Evolutionary conservation across 2,888 invertebrate genomes (phyloP), one percentile per base, ranked within the genome.

Genomic region (Balanococcus diminutus): DNA sequence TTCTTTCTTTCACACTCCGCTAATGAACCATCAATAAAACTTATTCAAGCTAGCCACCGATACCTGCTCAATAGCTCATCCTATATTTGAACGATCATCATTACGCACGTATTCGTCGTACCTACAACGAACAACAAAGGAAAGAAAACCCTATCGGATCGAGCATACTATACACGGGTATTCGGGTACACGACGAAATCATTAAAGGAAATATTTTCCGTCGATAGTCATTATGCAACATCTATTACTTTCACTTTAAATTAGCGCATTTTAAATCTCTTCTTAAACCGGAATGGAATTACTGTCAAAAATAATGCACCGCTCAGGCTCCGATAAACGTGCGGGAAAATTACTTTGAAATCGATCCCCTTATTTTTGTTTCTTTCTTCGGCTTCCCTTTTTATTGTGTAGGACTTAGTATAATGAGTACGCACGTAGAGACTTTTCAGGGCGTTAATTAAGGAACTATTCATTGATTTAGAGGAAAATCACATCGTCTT

Each of bases 181-280:
- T 6, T 31, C 67, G 28, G 28, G 28, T 28, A 31, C 28, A 67
- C 67, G 28, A 28, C 67, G 28, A 67, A 67, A 28, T 67, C 67
- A 67, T 67, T 67, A 56, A 67, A 67, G 67, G 67, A 67, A 67
- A 67, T 67, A 28, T 67, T 67, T 67, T 67, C 28, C 67, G 67
- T 67, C 67, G 28, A 67, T 28, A 22, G 56, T 22, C 56, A 67
- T 67, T 67, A 67, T 67, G 67, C 67, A 67, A 67, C 67, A 14
- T 67, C 67, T 67, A 67, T 67, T 67, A 67, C 67, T 67, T 67
- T 67, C 67, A 67, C 67, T 67, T 67, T 67, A 67, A 67, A 67
- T 67, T 67, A 67, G 28, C 67, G 67, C 67, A 56, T 56, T 56
- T 56, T 22, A 19, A 56, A 56, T 22, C 56, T 56, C 56, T 56